Base-by-base conservation (phyloP, 2,797 vertebrate species). In the Cirrhinus mrigala region DNA sequence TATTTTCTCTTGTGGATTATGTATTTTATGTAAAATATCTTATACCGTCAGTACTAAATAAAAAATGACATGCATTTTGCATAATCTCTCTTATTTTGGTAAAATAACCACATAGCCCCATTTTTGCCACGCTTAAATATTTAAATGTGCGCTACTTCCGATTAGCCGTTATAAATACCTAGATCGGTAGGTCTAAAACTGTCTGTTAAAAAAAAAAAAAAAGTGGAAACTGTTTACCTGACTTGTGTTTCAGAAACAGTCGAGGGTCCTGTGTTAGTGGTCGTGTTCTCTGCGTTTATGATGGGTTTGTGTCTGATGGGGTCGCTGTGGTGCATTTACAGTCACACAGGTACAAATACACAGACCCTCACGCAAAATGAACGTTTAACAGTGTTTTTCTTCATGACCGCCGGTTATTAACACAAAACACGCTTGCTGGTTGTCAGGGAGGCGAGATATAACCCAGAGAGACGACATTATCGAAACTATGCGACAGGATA, bases 301-400 rank as follows among this genome's bases (percentile, higher is more conserved):
- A 90, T 97, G 89, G 97, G 97, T 0, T 90, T 94, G 20, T 81
- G 91, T 73, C 91, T 98, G 88, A 95, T 95, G 89, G 95, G 94
- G 1, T 95, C 92, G 9, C 90, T 98, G 76, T 96, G 96, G 95
- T 96, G 94, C 66, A 94, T 97, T 90, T 95, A 96, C 79, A 90
- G 90, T 3, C 91, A 90, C 48, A 95, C 96, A 92, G 96, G 97
- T 97, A 93, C 71, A 14, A 60, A 27, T 40, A 66, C 40, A 75
- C 74, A 74, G 33, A 83, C 29, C 16, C 40, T 24, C 18, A 44
- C 18, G 2, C n/a, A 4, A 24, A 40, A 83, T 2, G 10, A 58
- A n/a, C 22, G 0, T 20, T 15, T 54, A 16, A 71, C 40, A 64
- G 62, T 0, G 4, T 4, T 66, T 75, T 24, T 82, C 6, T 68